Base-by-base conservation (phyloP, 2,797 vertebrate species). In the Trematomus bernacchii region DNA sequence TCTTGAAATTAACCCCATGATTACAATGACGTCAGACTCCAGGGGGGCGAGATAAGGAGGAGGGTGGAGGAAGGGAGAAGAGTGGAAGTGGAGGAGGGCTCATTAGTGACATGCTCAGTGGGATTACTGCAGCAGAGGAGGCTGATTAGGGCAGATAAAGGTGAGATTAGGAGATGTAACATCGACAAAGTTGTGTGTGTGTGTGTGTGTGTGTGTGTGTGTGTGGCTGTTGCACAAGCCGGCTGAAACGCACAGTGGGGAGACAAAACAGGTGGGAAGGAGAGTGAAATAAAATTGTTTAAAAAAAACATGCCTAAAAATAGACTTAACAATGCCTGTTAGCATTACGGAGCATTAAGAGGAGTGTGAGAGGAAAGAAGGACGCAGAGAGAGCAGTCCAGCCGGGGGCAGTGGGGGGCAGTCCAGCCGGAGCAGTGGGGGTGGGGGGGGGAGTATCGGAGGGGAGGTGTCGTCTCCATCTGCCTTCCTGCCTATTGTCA, bases 401-500 rank as follows among this genome's bases (percentile, higher is more conserved):
- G 76, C 73, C 40, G 57, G 61, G 75, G 27, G 61, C 23, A 55
- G 44, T 30, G 69, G 62, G 52, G 46, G 64, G 66, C 72, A 77
- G 89, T 85, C 83, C 85, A 55, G 76, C 73, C 43, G 59, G 66
- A 73, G 61, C 23, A 54, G 44, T 30, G 69, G 65, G 52, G 46
- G 64, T 64, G 47, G 27, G 69, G 57, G 52, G 48, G 64, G 66
- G 43, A 27, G 69, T 53, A 52, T 60, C 14, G 55, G n/a, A 64
- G 66, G 6, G 33, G 72, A 77, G 83, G 77, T 81, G 87, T 82
- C 53, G 53, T 79, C 84, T 86, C 74, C 79, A 58, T 43, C 27
- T 67, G 84, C 84, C 79, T 73, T 77, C 73, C 18, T 37, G 52
- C 86, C 83, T 86, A 91, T 92, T 92, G 93, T 93, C 90, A 92